Percentiles rank a stretch among this genome's conserved stretches.
Evolutionary conservation across 2,113 vertebrate species (phyloP).

Genomic region (Brachirus orientalis): DNA sequence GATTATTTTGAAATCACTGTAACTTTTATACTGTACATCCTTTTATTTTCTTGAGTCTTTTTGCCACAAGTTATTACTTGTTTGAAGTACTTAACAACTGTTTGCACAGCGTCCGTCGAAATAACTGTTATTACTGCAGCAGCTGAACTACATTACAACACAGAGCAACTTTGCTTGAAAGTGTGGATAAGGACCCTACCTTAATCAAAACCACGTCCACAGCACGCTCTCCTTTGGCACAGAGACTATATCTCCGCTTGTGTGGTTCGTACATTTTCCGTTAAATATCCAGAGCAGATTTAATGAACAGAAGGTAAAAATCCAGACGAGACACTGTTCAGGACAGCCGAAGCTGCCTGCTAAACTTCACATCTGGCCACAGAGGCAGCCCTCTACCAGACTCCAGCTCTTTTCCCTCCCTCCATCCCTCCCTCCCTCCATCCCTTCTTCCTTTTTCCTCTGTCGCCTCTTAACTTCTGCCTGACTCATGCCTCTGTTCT

Average conservation of each 20-base stretch:
- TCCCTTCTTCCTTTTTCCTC: conserved; percentile 52
- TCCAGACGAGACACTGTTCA: conserved; percentile 73
- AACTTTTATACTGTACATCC: too few species aligned
- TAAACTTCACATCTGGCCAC: conserved; percentile 80
- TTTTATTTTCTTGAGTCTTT: too few species aligned
- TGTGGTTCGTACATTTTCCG: conserved; percentile 96
- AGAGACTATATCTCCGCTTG: conserved; percentile 94
- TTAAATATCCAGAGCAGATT: conserved; percentile 31
- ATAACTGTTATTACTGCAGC: conserved; percentile 35
- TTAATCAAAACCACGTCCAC: conserved; percentile 96
- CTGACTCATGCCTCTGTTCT: conserved; percentile 49
- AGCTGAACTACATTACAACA: not conserved
- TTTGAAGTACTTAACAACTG: conserved; percentile 32
- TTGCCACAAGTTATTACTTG: conserved; percentile 6
- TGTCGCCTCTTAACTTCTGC: conserved; percentile 53
- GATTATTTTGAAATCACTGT: not conserved
- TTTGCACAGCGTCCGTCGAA: conserved; percentile 26
- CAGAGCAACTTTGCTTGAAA: conserved; percentile 55
- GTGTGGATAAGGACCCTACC: conserved; percentile 81
- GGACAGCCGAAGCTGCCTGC: conserved; percentile 63
- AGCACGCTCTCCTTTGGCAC: conserved; percentile 89
- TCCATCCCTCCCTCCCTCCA: conserved; percentile 46
- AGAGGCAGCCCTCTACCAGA: conserved; percentile 72
- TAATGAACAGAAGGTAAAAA: conserved; percentile 52
- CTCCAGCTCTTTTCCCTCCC: conserved; percentile 61